Evolutionary conservation across 2,113 vertebrate genomes (phyloP), one percentile per base, ranked within the genome.

Genomic region (Ophthalmolycus amberensis): DNA sequence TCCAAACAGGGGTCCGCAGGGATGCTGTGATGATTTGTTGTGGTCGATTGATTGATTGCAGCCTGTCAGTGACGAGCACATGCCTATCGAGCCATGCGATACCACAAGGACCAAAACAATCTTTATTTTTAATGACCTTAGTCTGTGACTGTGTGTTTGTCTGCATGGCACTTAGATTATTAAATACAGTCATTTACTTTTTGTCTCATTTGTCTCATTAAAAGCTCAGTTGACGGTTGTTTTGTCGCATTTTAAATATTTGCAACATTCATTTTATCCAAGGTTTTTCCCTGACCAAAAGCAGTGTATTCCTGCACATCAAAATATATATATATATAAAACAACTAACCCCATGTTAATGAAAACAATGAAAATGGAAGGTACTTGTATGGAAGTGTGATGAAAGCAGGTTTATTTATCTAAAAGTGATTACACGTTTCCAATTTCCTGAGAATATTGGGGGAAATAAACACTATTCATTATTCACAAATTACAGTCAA

Each of bases 401-500:
- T 38, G 2, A 65, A 27, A 48, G 46, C 12, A 64, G 25, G 18
- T 27, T 72, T 64, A 27, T 58, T 72, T 50, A 44, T 37, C 15
- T 9, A 37, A 58, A 66, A 38, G 9, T 40, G 1, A 27, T 22
- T 42, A 34, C 6, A 1, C 14, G 6, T 34, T 58, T 22, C 14
- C 10, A 42, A 14, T 48, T 77, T 60, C 42, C 38, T 15, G 7
- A 48, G 22, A 37, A 25, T 58, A 40, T 79, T 5, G 16, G 16
- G 20, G 14, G 22, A 27, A 38, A 34, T 48, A 62, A 74, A n/a
- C 15, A 0, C 14, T 44, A 5, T 54, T 71, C 38, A 72, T 76
- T 40, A 69, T 75, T 84, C 20, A 79, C 15, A 58, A 64, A 48
- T 56, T 38, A 9, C 22, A 63, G 68, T 56, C 14, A 63, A 67